Percentiles rank a stretch among this genome's conserved stretches.
These are phyloP conservation scores for Myrmecobius fasciatus DNA, from an alignment of 2,113 vertebrate genomes.

Conservation along the genomic window DNA sequence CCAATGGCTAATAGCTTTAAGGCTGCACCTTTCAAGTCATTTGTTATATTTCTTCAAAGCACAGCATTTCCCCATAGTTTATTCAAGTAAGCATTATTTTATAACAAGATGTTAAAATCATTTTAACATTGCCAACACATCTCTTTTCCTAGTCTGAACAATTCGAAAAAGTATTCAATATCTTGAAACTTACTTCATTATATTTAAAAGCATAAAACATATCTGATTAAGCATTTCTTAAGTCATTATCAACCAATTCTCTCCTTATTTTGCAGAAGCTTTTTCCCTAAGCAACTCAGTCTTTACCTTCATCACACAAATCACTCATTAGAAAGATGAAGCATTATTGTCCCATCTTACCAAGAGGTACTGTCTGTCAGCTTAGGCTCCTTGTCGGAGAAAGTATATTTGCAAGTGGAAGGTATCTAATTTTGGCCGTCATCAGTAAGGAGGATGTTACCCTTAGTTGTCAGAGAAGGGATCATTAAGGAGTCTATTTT, in stretches of 20 bases:
- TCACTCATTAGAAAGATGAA: conserved; percentile 70
- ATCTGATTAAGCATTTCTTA: conserved; percentile 54
- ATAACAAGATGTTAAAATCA: conserved; percentile 54
- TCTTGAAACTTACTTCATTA: conserved; percentile 26
- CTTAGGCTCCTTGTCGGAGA: conserved; percentile 50
- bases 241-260: conserved; percentile 48
- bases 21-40: conserved; percentile 59
- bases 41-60: conserved; percentile 64
- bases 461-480: conserved; percentile 74
- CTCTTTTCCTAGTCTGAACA: neutral
- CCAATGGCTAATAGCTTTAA: conserved; percentile 62
- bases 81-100: conserved; percentile 58
- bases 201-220: conserved; percentile 62
- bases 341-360: conserved; percentile 56
- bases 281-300: conserved; percentile 14
- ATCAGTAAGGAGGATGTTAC: conserved; percentile 71
- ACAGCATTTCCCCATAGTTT: conserved; percentile 9
- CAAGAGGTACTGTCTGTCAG: conserved; percentile 60
- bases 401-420: conserved; percentile 64
- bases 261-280: conserved; percentile 37
- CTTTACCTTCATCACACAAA: conserved; percentile 62
- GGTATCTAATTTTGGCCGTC: conserved; percentile 74
- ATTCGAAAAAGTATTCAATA: neutral
- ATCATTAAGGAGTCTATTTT: conserved; percentile 78
- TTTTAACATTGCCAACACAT: conserved; percentile 53